phyloP scores from a whole-genome alignment of 2,113 vertebrate genomes.

The Eidolon helvum region DNA sequence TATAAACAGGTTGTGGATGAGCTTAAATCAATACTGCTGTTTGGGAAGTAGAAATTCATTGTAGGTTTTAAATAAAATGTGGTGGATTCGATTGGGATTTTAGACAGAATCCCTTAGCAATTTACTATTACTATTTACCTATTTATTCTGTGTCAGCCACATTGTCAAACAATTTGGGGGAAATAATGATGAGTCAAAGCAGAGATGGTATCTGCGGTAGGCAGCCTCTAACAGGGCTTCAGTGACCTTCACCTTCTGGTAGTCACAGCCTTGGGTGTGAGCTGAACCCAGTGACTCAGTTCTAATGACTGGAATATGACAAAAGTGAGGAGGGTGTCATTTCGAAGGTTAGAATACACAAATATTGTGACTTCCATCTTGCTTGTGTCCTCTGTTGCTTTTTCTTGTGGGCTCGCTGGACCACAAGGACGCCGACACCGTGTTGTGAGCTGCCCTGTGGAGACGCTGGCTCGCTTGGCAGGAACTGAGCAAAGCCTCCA shows the following conservation, averaged over 20 bases:
- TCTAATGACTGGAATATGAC: not conserved
- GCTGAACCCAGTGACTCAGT: not conserved
- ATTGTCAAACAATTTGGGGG: not conserved
- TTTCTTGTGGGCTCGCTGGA: not conserved
- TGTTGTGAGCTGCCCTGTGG: not conserved
- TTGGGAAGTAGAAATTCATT: not conserved
- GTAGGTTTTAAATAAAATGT: not conserved
- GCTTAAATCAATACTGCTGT: not conserved
- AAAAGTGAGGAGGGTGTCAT: not conserved
- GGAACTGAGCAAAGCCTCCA: not conserved
- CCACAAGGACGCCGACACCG: fast-evolving
- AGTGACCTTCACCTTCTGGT: not conserved
- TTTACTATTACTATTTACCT: not conserved
- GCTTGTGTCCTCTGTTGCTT: fast-evolving
- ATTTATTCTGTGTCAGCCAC: not conserved
- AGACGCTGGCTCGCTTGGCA: no score
- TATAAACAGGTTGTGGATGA: not conserved
- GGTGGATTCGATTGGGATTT: not conserved
- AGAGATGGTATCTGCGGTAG: not conserved
- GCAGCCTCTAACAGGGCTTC: not conserved
- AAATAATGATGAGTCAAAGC: not conserved
- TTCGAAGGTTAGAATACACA: not conserved
- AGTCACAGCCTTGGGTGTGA: not conserved
- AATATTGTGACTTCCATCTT: not conserved
- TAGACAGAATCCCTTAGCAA: not conserved